Conservation (phyloP, 2,888 invertebrate species). For the Ditylenchus weischeri region DNA sequence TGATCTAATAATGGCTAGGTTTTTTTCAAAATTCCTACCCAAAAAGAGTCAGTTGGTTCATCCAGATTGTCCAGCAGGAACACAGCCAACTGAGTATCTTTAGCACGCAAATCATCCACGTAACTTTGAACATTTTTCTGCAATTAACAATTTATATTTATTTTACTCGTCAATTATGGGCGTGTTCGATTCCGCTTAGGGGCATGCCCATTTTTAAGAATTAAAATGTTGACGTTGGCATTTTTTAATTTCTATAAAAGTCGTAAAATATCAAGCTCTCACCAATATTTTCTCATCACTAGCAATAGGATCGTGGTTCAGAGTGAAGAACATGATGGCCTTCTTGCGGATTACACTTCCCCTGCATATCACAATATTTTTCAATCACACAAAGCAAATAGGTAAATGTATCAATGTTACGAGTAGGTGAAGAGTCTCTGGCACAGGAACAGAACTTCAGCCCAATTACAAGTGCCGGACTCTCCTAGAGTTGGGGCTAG, state of each 20-base stretch:
- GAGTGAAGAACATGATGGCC: slow-evolving; percentile 15
- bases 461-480: slow-evolving; percentile 27
- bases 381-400: background rate
- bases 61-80: slow-evolving; percentile 21
- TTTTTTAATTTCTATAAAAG: too few species aligned
- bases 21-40: background rate
- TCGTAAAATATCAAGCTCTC: background rate
- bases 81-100: slow-evolving; percentile 17
- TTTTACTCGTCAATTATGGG: too few species aligned
- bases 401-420: slow-evolving; percentile 1
- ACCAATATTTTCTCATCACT: slow-evolving; percentile 21
- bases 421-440: slow-evolving; percentile 19
- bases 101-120: slow-evolving; percentile 11
- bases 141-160: background rate
- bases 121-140: slow-evolving; percentile 13
- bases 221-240: too few species aligned
- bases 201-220: too few species aligned
- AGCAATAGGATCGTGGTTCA: slow-evolving; percentile 16
- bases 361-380: slow-evolving; percentile 1
- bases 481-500: slow-evolving; percentile 18
- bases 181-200: too few species aligned
- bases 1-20: background rate
- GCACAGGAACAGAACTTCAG: slow-evolving; percentile 26
- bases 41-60: slow-evolving; percentile 14
- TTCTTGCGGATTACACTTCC: slow-evolving; percentile 21